These are phyloP conservation scores for Menura novaehollandiae DNA, from an alignment of 2,113 vertebrate species.

Conservation along the genomic window DNA sequence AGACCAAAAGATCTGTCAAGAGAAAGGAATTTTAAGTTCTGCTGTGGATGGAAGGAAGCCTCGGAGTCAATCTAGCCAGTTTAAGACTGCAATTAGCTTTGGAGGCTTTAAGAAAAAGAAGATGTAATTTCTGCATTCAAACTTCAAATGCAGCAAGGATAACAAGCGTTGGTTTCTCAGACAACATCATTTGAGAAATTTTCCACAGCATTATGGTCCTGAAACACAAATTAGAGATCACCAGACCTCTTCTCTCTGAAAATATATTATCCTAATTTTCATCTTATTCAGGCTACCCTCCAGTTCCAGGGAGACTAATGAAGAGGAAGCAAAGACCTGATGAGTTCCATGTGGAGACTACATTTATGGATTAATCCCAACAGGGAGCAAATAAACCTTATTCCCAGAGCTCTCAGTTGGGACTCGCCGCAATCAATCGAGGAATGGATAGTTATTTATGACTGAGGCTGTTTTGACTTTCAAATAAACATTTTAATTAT, in stretches of 20 bases:
- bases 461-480: constrained; percentile 54
- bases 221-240: background rate
- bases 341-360: constrained; percentile 64
- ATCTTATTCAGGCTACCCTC: constrained; percentile 41
- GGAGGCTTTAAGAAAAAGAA: background rate
- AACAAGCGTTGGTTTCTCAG: background rate
- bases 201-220: constrained; percentile 8
- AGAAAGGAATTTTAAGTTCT: constrained; percentile 46
- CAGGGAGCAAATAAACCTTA: constrained; percentile 67
- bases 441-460: constrained; percentile 61
- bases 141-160: background rate
- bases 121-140: background rate
- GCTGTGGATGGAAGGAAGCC: background rate
- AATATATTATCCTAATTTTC: constrained; percentile 65
- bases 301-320: constrained; percentile 62
- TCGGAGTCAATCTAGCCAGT: background rate
- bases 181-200: constrained; percentile 18
- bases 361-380: constrained; percentile 74
- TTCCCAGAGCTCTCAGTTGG: constrained; percentile 38
- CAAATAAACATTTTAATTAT: constrained; percentile 69
- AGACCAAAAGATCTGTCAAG: constrained; percentile 27
- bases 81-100: background rate
- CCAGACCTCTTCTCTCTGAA: constrained; percentile 33
- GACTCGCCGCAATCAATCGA: constrained; percentile 11
- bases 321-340: constrained; percentile 63